Evolutionary conservation across 2,888 invertebrate genomes (phyloP).

Genomic region (Rhagonycha lutea): DNA sequence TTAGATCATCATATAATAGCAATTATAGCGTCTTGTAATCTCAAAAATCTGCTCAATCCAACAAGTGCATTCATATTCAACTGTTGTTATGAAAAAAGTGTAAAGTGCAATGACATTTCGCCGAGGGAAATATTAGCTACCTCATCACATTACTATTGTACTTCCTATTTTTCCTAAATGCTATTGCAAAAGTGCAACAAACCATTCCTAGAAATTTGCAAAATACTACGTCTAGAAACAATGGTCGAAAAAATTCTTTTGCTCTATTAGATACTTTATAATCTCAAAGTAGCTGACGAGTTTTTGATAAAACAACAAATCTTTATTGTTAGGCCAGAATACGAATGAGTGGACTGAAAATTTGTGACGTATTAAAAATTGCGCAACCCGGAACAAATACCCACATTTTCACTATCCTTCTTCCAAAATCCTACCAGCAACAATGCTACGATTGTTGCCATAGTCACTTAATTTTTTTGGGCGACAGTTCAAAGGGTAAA

Average conservation of each 20-base stretch:
- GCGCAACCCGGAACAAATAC: not conserved
- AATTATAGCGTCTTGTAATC: not conserved
- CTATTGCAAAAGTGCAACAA: constrained; percentile 8
- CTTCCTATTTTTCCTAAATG: constrained; percentile 28
- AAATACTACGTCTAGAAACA: not conserved
- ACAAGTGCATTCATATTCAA: not conserved
- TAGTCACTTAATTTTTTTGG: not conserved
- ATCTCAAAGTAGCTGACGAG: not conserved
- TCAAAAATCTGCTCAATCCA: not conserved
- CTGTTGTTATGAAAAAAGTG: not conserved
- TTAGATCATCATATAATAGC: not conserved
- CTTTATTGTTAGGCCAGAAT: not conserved
- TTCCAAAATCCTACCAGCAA: not conserved
- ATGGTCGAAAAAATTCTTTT: not conserved
- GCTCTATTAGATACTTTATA: not conserved
- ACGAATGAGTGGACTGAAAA: not conserved
- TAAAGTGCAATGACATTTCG: constrained; percentile 7
- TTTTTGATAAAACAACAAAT: not conserved
- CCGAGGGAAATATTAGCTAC: constrained; percentile 7
- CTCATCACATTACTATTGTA: constrained; percentile 9
- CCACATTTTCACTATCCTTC: not conserved
- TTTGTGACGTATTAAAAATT: not conserved
- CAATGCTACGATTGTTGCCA: not conserved
- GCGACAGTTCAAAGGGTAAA: not conserved
- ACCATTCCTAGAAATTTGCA: not conserved